Percentiles rank a stretch among this genome's conserved stretches.
These are phyloP conservation scores for Athrips mouffetella DNA, from an alignment of 2,888 invertebrate species.

Conservation along the genomic window DNA sequence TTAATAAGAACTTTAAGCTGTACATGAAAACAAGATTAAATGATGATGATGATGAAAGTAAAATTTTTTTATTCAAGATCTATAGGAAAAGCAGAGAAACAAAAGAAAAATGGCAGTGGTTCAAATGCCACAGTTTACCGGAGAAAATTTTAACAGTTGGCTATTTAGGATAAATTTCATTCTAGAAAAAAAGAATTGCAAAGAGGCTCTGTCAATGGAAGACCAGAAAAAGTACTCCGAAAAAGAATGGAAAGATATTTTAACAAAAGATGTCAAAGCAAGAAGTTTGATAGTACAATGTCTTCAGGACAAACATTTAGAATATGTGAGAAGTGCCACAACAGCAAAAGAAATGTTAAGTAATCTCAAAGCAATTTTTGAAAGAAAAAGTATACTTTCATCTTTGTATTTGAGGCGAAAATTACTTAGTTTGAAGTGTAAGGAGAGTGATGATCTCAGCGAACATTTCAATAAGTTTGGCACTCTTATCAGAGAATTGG, in stretches of 20 bases:
- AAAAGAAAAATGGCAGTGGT: background rate
- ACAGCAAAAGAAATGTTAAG: slow-evolving; percentile 8
- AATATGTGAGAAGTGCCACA: background rate
- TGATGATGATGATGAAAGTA: too few relatives aligned
- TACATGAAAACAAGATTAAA: too few relatives aligned
- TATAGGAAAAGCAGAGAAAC: too few relatives aligned
- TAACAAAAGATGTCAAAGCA: slow-evolving; percentile 3
- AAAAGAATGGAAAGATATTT: background rate
- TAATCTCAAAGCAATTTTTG: slow-evolving; percentile 2
- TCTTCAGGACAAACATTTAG: slow-evolving; percentile 8
- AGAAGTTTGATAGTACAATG: background rate
- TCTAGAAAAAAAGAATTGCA: slow-evolving; percentile 5
- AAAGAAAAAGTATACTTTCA: slow-evolving; percentile 3
- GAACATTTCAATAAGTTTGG: background rate
- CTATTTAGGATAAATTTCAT: background rate
- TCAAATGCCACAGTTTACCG: background rate
- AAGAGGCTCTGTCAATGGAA: background rate
- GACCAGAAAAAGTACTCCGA: too few relatives aligned
- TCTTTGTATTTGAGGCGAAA: slow-evolving; percentile 1
- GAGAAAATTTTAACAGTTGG: background rate
- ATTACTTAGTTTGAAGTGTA: slow-evolving; percentile 13
- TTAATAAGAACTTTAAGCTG: too few relatives aligned
- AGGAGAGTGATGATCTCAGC: background rate
- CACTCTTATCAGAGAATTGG: too few relatives aligned
- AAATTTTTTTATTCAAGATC: too few relatives aligned